A percentile compares a stretch with the other conserved stretches of the same genome.
Evolutionary conservation across 2,113 vertebrate species (phyloP).

Genomic region (Redunca redunca): DNA sequence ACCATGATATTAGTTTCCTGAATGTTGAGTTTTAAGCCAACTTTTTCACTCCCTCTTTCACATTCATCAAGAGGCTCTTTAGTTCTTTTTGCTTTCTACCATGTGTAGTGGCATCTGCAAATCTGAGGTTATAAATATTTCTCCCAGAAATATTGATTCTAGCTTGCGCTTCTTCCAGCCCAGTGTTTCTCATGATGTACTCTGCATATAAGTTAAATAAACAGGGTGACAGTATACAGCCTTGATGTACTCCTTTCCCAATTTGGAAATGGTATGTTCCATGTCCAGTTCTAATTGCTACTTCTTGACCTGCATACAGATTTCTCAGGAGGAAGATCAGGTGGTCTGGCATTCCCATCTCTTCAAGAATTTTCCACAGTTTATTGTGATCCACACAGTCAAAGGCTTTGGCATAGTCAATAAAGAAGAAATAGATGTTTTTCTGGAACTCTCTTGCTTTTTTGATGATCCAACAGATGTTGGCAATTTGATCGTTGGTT

Average conservation of each 20-base stretch:
- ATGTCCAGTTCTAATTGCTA: not conserved
- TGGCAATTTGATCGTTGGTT: not conserved
- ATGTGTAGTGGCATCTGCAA: not conserved
- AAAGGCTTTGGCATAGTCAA: not conserved
- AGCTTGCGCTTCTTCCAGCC: rapidly evolving
- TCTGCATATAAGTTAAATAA: not conserved
- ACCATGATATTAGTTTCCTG: not conserved
- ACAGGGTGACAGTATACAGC: not conserved
- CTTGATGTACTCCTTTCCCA: not conserved
- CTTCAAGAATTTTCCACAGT: not conserved
- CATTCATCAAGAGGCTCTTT: not conserved
- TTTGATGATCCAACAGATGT: not conserved
- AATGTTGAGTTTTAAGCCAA: not conserved
- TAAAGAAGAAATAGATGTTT: not conserved
- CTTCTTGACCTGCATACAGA: not conserved
- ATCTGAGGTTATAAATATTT: not conserved
- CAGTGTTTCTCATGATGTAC: not conserved
- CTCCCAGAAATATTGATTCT: not conserved
- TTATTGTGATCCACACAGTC: not conserved
- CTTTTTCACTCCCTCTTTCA: not conserved
- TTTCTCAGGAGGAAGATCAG: not conserved
- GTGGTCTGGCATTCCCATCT: not conserved
- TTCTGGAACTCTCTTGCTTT: not conserved
- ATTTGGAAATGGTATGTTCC: not conserved
- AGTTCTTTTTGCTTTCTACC: not conserved